Evolutionary conservation across 2,113 vertebrate species (phyloP), one percentile per base, ranked within the genome.

Genomic region (Colistium nudipinnis): DNA sequence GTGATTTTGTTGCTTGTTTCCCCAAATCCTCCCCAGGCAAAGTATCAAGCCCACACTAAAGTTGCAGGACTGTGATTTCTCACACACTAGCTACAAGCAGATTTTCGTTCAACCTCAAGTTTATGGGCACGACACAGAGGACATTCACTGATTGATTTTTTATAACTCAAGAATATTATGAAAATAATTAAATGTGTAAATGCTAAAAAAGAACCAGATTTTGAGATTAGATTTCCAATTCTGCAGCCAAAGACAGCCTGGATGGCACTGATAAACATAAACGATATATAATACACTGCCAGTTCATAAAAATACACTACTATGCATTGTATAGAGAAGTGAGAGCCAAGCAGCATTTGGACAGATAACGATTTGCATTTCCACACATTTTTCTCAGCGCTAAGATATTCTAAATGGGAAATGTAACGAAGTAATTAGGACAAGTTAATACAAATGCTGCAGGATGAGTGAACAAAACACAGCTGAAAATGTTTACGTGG

Each of bases 1-100:
- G 63, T 75, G 65, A 86, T 81, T 79, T 74, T 80, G 31, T 47
- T 75, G 69, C 70, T 81, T 20, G 44, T 71, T 76, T 74, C 61
- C 41, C 70, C 45, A 78, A 80, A 59, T 49, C 35, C 24, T 80
- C 81, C 76, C 57, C 45, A 33, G 83, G 81, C 73, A 69, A 86
- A 55, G 25, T 67, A 67, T 25, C 61, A 68, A 33, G 19, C 80
- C 76, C 47, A 78, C 66, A 82, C 78, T 65, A 45, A 14, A 54
- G 41, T 56, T 52, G 33, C 47, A 62, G 67, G 80, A 52, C 56
- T 67, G n/a, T n/a, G 63, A 70, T 80, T 78, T 31, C 45, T 25
- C 19, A 19, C 62, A 60, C 47, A 56, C 60, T 67, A 76, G 71
- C 66, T 43, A 31, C 44, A 35, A 68, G 33, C 64, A 17, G 65